A percentile compares a stretch with the other conserved stretches of the same genome.
Evolutionary conservation across 2,888 invertebrate species (phyloP).

Genomic region (Drosophila atripex): DNA sequence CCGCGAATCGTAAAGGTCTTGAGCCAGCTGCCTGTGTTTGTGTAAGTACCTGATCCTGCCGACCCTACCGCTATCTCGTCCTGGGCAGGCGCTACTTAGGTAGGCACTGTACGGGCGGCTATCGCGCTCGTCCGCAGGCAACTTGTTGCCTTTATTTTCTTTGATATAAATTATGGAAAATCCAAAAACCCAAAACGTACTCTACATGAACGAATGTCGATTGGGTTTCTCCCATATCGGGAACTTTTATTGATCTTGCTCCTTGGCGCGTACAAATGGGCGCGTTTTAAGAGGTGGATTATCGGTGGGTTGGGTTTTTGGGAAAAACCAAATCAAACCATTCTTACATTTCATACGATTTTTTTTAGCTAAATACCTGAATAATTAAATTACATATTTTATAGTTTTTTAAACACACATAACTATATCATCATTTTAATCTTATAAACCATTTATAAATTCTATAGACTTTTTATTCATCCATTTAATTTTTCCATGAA

Average conservation of each 20-base stretch:
- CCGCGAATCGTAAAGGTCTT: constrained; percentile 53
- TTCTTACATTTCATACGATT: not conserved
- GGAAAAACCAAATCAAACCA: constrained; percentile 12
- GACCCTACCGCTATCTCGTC: constrained; percentile 5
- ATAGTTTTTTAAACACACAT: not conserved
- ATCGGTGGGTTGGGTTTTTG: constrained; percentile 6
- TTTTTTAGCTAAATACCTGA: not conserved
- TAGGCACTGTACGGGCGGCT: constrained; percentile 50
- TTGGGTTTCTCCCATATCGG: constrained; percentile 60
- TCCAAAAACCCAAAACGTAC: constrained; percentile 49
- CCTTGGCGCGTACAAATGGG: constrained; percentile 30
- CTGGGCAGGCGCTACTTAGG: constrained; percentile 61
- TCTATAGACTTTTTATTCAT: not conserved
- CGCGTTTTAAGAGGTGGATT: constrained; percentile 41
- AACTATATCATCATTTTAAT: too few relatives aligned
- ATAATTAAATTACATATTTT: not conserved
- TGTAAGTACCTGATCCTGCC: constrained; percentile 19
- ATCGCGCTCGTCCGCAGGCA: constrained; percentile 35
- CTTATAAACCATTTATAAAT: too few relatives aligned
- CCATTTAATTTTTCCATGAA: too few relatives aligned
- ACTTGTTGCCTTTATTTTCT: constrained; percentile 65
- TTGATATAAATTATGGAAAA: constrained; percentile 75
- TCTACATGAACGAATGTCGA: constrained; percentile 63
- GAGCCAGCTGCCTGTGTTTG: constrained; percentile 54
- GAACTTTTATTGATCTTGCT: constrained; percentile 55